Percentiles rank a stretch among this genome's conserved stretches.
Evolutionary conservation across 92 coral and sea anemone genomes (phyloP).

Genomic region (Actinostola sp.): DNA sequence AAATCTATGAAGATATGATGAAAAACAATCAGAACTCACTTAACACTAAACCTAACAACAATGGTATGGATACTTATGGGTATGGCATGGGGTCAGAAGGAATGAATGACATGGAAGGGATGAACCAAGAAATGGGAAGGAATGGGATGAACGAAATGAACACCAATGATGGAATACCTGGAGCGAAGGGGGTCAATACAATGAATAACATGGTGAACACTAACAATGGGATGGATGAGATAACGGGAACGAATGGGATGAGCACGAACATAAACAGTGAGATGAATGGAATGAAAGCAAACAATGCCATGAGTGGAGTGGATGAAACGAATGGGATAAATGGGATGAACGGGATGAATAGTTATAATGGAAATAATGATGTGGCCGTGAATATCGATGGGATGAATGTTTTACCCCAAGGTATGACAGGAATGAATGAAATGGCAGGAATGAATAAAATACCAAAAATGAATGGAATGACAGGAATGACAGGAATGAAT

Average conservation of each 20-base stretch:
- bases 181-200: slow-evolving; percentile 27
- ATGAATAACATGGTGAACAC: slow-evolving; percentile 39
- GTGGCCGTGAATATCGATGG: background rate
- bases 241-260: slow-evolving; percentile 21
- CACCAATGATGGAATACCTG: slow-evolving; percentile 36
- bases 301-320: slow-evolving; percentile 41
- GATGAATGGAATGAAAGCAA: slow-evolving; percentile 38
- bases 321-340: slow-evolving; percentile 43
- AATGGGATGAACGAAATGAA: too few relatives aligned
- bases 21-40: background rate
- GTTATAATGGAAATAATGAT: slow-evolving; percentile 5
- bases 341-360: slow-evolving; percentile 34
- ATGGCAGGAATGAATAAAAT: slow-evolving; percentile 11
- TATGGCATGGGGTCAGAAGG: slow-evolving; percentile 22
- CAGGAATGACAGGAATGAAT: background rate
- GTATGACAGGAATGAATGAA: background rate
- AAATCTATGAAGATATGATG: slow-evolving; percentile 14
- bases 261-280: slow-evolving; percentile 18
- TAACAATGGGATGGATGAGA: slow-evolving; percentile 18
- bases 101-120: slow-evolving; percentile 27
- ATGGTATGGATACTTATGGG: slow-evolving; percentile 3
- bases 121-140: slow-evolving; percentile 32
- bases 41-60: background rate
- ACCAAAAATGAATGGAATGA: slow-evolving; percentile 6
- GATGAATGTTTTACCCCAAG: background rate